These are phyloP conservation scores for Nycticryphes semicollaris DNA, from an alignment of 2,113 vertebrate species.

Conservation along the genomic window DNA sequence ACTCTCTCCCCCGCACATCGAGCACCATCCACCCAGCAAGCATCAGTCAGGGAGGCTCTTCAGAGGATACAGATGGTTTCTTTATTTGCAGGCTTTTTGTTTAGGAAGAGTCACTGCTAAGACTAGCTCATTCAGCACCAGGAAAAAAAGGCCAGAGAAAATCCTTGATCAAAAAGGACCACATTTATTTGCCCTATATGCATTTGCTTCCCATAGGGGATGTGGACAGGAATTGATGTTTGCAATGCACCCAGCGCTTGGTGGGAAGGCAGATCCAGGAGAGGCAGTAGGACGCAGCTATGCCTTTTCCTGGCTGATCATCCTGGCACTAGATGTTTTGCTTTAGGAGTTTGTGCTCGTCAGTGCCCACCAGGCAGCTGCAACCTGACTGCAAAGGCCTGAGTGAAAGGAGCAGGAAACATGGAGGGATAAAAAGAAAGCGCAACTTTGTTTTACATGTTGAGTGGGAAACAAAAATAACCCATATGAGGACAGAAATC, in stretches of 20 bases:
- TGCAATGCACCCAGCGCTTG: fast-evolving
- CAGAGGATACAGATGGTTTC: background rate
- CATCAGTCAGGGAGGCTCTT: background rate
- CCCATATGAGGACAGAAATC: background rate
- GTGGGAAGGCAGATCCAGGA: background rate
- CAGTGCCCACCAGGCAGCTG: background rate
- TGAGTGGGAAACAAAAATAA: background rate
- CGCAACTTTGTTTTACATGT: background rate
- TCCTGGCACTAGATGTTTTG: conserved; percentile 37
- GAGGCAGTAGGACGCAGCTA: background rate
- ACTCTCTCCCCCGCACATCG: background rate
- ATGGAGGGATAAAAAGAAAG: background rate
- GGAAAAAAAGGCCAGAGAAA: background rate
- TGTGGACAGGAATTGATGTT: background rate
- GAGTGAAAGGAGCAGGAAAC: background rate
- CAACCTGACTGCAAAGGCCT: background rate
- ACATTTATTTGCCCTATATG: background rate
- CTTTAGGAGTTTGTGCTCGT: background rate
- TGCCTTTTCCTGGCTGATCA: conserved; percentile 1
- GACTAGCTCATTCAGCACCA: background rate
- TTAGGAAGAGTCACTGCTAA: background rate
- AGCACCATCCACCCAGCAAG: background rate
- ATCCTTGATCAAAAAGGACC: background rate
- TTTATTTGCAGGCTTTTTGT: background rate
- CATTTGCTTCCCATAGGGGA: background rate